Conservation (phyloP, 2,888 invertebrate genomes). For the Andricus curvator region DNA sequence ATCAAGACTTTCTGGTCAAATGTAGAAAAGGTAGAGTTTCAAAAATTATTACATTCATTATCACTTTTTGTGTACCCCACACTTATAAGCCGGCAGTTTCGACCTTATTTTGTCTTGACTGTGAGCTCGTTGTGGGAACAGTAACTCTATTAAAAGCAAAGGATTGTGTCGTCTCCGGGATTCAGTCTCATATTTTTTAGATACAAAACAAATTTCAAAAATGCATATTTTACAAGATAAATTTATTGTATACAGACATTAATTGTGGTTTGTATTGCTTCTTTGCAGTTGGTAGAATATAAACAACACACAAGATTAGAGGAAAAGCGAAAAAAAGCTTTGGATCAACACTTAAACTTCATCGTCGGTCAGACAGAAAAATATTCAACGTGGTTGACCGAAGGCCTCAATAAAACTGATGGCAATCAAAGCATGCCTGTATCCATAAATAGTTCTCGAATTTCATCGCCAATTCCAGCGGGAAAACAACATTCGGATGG, state of each 20-base stretch:
- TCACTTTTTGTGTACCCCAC: conserved; percentile 68
- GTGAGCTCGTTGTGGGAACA: conserved; percentile 79
- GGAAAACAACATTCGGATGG: conserved; percentile 76
- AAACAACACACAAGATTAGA: conserved; percentile 95
- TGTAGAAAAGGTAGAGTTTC: conserved; percentile 89
- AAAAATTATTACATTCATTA: neutral
- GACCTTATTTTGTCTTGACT: conserved; percentile 66
- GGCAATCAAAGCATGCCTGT: conserved; percentile 75
- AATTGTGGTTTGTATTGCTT: neutral
- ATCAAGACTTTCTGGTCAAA: conserved; percentile 97
- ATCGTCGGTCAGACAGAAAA: conserved; percentile 99
- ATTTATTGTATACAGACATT: neutral
- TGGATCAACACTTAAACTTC: conserved; percentile 97
- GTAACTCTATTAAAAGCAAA: conserved; percentile 61
- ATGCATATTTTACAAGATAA: neutral
- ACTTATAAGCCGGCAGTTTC: conserved; percentile 77
- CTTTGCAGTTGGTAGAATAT: conserved; percentile 90
- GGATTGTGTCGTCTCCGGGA: conserved; percentile 44
- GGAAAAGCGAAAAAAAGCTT: conserved; percentile 95
- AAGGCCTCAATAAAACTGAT: conserved; percentile 86
- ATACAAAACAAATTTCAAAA: conserved; percentile 44
- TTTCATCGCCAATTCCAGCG: conserved; percentile 73
- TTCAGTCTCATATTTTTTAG: conserved; percentile 57
- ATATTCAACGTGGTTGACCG: conserved; percentile 94
- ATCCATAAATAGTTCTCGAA: conserved; percentile 77